Evolutionary conservation across 2,113 vertebrate species (phyloP).

Genomic region (Mastomys coucha): DNA sequence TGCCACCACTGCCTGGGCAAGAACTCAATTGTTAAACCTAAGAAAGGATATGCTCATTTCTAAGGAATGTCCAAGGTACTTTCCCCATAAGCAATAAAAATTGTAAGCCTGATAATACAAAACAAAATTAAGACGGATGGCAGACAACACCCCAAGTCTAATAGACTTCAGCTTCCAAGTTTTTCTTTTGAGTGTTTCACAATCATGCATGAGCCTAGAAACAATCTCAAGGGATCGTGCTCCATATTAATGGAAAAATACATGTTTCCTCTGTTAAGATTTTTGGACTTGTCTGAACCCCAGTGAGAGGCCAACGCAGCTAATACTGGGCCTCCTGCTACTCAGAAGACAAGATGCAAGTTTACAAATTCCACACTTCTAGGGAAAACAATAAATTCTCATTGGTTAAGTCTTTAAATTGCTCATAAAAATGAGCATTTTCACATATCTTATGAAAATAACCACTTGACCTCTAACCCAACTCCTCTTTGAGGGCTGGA

Average conservation of each 20-base stretch:
- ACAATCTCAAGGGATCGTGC: background rate
- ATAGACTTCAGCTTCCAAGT: background rate
- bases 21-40: background rate
- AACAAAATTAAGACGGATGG: background rate
- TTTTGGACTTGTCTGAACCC: background rate
- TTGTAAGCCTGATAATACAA: background rate
- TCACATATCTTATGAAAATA: background rate
- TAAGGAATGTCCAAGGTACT: background rate
- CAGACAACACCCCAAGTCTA: background rate
- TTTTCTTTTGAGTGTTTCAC: conserved; percentile 49
- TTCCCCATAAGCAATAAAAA: background rate
- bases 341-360: background rate
- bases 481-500: background rate
- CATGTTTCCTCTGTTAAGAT: background rate
- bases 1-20: no score
- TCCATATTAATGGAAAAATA: background rate
- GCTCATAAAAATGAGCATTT: background rate
- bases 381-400: background rate
- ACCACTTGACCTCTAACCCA: background rate
- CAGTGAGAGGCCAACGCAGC: background rate
- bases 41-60: background rate
- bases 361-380: background rate
- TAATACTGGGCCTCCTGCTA: background rate
- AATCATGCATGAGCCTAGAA: conserved; percentile 45
- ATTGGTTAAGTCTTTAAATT: background rate